A percentile compares a stretch with the other conserved stretches of the same genome.
phyloP scores from a whole-genome alignment of 2,113 vertebrate species.

The Bos taurus region ARS-UCD2.0 NC_037339.1:52732501-52733000 shows the following conservation, averaged over 20 bases:
- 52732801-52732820: not conserved
- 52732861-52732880: not conserved
- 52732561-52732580: not conserved
- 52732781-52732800: not conserved
- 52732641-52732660: not conserved
- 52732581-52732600: not conserved
- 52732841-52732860: not conserved
- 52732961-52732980: not conserved
- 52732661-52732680: not conserved
- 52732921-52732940: not conserved
- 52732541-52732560: not conserved
- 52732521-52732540: not conserved
- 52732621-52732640: not conserved
- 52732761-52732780: not conserved
- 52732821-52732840: not conserved
- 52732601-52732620: not conserved
- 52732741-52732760: not conserved
- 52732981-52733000: not conserved
- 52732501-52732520: not conserved
- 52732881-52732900: not conserved
- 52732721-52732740: not conserved
- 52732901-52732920: not conserved
- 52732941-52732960: not conserved
- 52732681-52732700: not conserved
- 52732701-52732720: not conserved